A percentile compares a stretch with the other conserved stretches of the same genome.
These are phyloP conservation scores for Novumbra hubbsi DNA, from an alignment of 2,797 vertebrate genomes.

Conservation along the genomic window DNA sequence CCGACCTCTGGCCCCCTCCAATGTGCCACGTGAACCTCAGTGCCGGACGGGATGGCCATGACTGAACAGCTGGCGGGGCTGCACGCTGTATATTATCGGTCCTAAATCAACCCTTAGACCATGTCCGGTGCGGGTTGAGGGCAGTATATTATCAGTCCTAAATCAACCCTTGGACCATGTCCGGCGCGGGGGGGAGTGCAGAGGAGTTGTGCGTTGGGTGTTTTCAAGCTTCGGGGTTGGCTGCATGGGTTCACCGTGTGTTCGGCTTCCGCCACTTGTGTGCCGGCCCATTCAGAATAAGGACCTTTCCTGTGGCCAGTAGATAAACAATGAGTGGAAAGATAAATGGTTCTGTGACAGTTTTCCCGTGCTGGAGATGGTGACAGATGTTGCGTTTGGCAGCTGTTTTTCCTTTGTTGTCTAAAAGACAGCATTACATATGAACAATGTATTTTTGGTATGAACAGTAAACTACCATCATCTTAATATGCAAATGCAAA, in stretches of 20 bases:
- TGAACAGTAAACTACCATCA: not conserved
- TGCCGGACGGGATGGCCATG: constrained; percentile 24
- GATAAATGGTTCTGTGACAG: not conserved
- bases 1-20: constrained; percentile 36
- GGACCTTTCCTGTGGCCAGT: not conserved
- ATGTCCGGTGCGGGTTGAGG: constrained; percentile 26
- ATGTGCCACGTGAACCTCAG: constrained; percentile 44
- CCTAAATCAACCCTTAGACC: constrained; percentile 49
- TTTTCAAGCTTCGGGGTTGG: constrained; percentile 12
- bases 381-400: not conserved
- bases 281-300: not conserved
- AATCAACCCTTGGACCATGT: constrained; percentile 45
- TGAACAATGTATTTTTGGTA: too few relatives aligned
- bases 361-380: not conserved
- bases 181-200: constrained; percentile 10
- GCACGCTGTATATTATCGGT: constrained; percentile 41
- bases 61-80: constrained; percentile 27
- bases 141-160: constrained; percentile 47
- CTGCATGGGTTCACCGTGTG: not conserved
- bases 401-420: not conserved
- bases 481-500: too few relatives aligned
- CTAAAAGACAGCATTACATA: not conserved
- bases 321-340: not conserved
- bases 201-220: constrained; percentile 4
- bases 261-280: not conserved